Percentiles rank a stretch among this genome's conserved stretches.
These are phyloP conservation scores for Plecturocebus donacophilus DNA, from an alignment of 2,113 vertebrate genomes.

Conservation along the genomic window DNA sequence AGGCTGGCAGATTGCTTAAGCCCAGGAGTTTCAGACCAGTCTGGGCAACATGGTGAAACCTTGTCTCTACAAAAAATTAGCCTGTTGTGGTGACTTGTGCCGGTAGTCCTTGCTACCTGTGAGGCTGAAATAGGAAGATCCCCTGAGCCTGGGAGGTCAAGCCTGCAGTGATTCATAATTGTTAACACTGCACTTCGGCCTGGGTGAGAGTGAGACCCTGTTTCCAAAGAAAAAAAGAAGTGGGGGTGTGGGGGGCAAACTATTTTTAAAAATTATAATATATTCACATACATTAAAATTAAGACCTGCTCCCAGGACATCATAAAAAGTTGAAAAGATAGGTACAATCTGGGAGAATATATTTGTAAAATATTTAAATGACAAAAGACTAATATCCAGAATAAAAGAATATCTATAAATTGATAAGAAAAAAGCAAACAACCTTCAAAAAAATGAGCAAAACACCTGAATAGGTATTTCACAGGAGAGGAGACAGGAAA, in stretches of 20 bases:
- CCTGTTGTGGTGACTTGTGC: too few species aligned
- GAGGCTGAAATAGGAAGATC: too few species aligned
- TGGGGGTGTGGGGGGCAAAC: neutral
- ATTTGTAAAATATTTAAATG: neutral
- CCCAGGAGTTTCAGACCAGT: too few species aligned
- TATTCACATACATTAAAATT: neutral
- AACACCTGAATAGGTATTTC: neutral
- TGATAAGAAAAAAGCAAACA: neutral
- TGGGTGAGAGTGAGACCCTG: too few species aligned
- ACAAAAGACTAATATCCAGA: neutral
- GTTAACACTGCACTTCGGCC: too few species aligned
- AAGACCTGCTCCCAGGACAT: neutral
- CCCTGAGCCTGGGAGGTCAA: too few species aligned
- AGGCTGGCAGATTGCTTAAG: too few species aligned
- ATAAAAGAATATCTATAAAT: neutral
- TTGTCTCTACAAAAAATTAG: too few species aligned
- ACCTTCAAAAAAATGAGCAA: neutral
- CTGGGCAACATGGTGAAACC: too few species aligned
- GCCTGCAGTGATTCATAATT: too few species aligned
- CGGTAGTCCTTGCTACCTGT: too few species aligned
- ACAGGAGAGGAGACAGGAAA: neutral
- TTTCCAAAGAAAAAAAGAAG: too few species aligned
- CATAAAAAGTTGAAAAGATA: neutral
- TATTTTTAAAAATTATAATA: neutral
- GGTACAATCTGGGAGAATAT: neutral